phyloP scores from a whole-genome alignment of 1,140 invertebrate species.

The Eciton burchellii region DNA sequence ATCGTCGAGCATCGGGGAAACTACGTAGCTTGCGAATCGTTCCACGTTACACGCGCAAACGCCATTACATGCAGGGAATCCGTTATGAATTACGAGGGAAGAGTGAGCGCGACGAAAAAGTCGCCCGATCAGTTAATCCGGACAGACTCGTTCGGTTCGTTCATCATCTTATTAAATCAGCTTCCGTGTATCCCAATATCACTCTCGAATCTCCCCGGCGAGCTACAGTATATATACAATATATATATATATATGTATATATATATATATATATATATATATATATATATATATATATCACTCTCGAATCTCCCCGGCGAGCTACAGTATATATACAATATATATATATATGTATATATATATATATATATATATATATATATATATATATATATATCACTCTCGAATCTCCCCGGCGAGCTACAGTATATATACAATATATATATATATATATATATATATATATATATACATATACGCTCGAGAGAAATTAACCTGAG shows the following conservation, averaged over 20 bases:
- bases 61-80: too few relatives aligned
- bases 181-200: constrained; percentile 19
- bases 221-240: constrained; percentile 1
- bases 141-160: background rate
- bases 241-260: constrained; percentile 15
- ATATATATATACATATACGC: background rate
- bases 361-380: too few relatives aligned
- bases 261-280: too few relatives aligned
- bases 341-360: too few relatives aligned
- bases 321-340: too few relatives aligned
- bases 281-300: too few relatives aligned
- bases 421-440: constrained; percentile 9
- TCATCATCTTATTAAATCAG: constrained; percentile 41
- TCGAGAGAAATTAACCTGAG: constrained; percentile 44
- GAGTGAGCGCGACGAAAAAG: background rate
- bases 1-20: background rate
- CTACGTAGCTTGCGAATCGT: too few relatives aligned
- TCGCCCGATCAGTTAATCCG: constrained; percentile 26
- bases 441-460: too few relatives aligned
- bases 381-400: too few relatives aligned
- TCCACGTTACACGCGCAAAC: too few relatives aligned
- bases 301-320: too few relatives aligned
- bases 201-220: constrained; percentile 7
- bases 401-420: background rate
- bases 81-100: background rate